A percentile compares a stretch with the other conserved stretches of the same genome.
Evolutionary conservation across 2,888 invertebrate species (phyloP).

Genomic region (Tribolium freemani): DNA sequence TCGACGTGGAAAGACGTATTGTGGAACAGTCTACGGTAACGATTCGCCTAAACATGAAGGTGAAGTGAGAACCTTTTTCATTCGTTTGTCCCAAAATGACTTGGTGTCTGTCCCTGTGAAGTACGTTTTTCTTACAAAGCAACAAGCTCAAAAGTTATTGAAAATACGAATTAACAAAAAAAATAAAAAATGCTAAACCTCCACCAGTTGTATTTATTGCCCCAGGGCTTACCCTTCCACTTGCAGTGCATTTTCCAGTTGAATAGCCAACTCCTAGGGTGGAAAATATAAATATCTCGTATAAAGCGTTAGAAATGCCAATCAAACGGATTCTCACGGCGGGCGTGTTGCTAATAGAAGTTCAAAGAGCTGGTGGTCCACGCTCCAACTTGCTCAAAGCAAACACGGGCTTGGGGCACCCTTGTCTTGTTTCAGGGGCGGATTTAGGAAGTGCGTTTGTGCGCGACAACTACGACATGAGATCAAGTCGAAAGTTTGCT

Average conservation of each 20-base stretch:
- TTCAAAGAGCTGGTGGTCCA: slow-evolving; percentile 36
- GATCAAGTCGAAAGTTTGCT: slow-evolving; percentile 1
- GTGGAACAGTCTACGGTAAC: slow-evolving; percentile 38
- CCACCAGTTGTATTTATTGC: not conserved
- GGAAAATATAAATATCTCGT: slow-evolving; percentile 8
- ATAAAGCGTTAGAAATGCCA: slow-evolving; percentile 9
- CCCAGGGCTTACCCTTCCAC: not conserved
- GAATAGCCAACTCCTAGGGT: not conserved
- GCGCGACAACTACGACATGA: slow-evolving; percentile 9
- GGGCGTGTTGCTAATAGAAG: slow-evolving; percentile 32
- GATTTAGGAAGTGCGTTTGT: slow-evolving; percentile 19
- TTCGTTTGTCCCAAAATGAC: slow-evolving; percentile 6
- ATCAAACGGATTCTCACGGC: slow-evolving; percentile 38
- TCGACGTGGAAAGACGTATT: not conserved
- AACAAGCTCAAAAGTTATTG: slow-evolving; percentile 13
- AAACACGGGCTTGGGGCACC: slow-evolving; percentile 22
- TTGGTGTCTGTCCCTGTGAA: slow-evolving; percentile 19
- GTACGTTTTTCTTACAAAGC: slow-evolving; percentile 21
- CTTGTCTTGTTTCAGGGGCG: slow-evolving; percentile 27
- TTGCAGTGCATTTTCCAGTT: not conserved
- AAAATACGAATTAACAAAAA: not conserved
- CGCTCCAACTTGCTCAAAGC: slow-evolving; percentile 32
- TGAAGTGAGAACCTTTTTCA: slow-evolving; percentile 23
- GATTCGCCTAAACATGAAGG: slow-evolving; percentile 41
- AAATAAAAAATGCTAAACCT: not conserved